These are phyloP conservation scores for Antigone vipio DNA, from an alignment of 2,113 vertebrate genomes.

Conservation along the genomic window DNA sequence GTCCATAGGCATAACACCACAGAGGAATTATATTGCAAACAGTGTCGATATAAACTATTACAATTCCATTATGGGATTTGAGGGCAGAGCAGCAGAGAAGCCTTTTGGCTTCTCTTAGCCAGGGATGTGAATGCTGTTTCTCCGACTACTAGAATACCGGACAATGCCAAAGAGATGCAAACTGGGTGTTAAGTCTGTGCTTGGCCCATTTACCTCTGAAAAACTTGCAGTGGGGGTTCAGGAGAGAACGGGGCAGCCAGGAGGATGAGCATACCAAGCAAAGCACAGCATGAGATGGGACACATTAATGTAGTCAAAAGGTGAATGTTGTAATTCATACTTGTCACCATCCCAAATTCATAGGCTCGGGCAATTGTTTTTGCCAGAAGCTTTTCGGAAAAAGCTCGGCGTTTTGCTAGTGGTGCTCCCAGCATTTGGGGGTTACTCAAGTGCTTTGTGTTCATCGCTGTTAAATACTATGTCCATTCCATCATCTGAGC, in stretches of 20 bases:
- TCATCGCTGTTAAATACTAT: not conserved
- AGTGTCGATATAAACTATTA: not conserved
- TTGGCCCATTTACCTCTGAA: not conserved
- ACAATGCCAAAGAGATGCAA: not conserved
- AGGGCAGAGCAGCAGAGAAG: not conserved
- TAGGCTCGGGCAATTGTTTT: not conserved
- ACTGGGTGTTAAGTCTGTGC: not conserved
- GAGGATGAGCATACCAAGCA: not conserved
- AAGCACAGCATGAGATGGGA: not conserved
- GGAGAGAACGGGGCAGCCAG: fast-evolving
- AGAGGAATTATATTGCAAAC: not conserved
- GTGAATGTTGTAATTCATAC: not conserved
- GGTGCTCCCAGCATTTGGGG: not conserved
- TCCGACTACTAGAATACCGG: not conserved
- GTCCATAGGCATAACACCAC: not conserved
- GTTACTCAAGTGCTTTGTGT: not conserved
- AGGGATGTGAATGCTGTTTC: not conserved
- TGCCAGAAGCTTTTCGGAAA: not conserved
- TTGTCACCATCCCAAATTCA: not conserved
- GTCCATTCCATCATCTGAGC: not conserved
- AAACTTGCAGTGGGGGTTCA: not conserved
- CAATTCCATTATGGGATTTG: not conserved
- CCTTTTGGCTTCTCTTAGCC: not conserved
- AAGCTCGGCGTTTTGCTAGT: not conserved
- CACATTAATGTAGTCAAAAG: not conserved